Percentiles rank a stretch among this genome's conserved stretches.
phyloP scores from a whole-genome alignment of 2,113 vertebrate species.

The Fulmarus glacialis region DNA sequence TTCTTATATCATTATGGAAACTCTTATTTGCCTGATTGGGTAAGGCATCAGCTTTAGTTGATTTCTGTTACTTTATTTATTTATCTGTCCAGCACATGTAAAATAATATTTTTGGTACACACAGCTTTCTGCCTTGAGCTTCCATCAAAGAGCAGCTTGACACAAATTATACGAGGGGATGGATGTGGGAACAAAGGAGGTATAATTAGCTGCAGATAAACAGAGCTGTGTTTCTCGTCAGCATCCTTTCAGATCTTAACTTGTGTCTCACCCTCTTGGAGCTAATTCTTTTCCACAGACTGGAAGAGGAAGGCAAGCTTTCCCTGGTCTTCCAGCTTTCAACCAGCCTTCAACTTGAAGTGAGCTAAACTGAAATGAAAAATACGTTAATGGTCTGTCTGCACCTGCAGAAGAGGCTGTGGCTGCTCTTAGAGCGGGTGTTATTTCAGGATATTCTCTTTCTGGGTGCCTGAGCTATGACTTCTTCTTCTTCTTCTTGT shows the following conservation, averaged over 20 bases:
- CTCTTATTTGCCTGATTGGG: not conserved
- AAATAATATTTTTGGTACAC: not conserved
- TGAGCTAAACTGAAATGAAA: not conserved
- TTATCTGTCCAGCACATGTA: not conserved
- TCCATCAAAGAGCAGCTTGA: constrained; percentile 43
- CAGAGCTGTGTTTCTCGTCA: constrained; percentile 6
- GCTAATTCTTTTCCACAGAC: not conserved
- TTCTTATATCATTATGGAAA: not conserved
- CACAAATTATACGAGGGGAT: not conserved
- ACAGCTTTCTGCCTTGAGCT: not conserved
- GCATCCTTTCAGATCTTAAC: constrained; percentile 7
- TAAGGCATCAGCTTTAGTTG: not conserved
- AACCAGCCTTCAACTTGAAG: not conserved
- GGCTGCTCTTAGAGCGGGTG: not conserved
- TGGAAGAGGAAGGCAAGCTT: not conserved
- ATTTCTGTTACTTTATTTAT: not conserved
- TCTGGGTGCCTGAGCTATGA: not conserved
- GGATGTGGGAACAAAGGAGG: constrained; percentile 53
- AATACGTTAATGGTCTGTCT: not conserved
- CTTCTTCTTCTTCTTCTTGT: not conserved
- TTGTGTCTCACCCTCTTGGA: not conserved
- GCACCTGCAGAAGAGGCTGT: constrained; percentile 31
- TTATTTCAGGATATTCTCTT: constrained; percentile 6
- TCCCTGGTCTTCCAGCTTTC: not conserved
- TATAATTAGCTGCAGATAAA: constrained; percentile 58